These are phyloP conservation scores for Amitus sp. DNA, from an alignment of 2,888 invertebrate genomes.

Conservation along the genomic window DNA sequence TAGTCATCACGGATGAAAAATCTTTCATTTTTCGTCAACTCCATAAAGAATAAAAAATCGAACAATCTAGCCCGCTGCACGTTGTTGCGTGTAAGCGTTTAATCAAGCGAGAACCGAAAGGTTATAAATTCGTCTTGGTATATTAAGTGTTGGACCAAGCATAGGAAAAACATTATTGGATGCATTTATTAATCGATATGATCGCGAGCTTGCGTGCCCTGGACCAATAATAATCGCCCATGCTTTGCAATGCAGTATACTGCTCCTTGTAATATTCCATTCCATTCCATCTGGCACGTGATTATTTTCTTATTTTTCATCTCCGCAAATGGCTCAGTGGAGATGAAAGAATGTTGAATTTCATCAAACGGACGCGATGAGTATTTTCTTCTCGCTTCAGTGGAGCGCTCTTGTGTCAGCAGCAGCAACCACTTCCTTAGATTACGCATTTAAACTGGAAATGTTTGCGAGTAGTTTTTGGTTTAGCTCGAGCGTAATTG, in stretches of 20 bases:
- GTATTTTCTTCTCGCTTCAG: no score
- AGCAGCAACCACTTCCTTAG: constrained; percentile 6
- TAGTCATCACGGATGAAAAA: no score
- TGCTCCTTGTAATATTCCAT: constrained; percentile 8
- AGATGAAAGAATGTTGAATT: no score
- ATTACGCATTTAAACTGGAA: constrained; percentile 5
- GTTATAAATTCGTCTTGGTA: constrained; percentile 54
- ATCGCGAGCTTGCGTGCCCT: constrained; percentile 56
- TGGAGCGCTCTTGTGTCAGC: neutral
- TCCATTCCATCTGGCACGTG: neutral
- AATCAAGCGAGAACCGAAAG: constrained; percentile 32
- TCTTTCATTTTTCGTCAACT: constrained; percentile 7
- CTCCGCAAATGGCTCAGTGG: neutral
- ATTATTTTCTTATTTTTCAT: neutral
- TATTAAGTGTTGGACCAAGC: constrained; percentile 46
- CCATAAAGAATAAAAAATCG: constrained; percentile 43
- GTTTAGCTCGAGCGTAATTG: constrained; percentile 11
- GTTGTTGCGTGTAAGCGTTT: constrained; percentile 38
- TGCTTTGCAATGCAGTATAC: constrained; percentile 33
- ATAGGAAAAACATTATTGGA: constrained; percentile 48
- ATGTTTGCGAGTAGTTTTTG: neutral
- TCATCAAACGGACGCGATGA: no score
- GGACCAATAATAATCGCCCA: constrained; percentile 56
- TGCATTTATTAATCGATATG: constrained; percentile 62
- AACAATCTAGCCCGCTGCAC: no score